Evolutionary conservation across 2,113 vertebrate genomes (phyloP), one percentile per base, ranked within the genome.

Genomic region (Ceyx melanurus): DNA sequence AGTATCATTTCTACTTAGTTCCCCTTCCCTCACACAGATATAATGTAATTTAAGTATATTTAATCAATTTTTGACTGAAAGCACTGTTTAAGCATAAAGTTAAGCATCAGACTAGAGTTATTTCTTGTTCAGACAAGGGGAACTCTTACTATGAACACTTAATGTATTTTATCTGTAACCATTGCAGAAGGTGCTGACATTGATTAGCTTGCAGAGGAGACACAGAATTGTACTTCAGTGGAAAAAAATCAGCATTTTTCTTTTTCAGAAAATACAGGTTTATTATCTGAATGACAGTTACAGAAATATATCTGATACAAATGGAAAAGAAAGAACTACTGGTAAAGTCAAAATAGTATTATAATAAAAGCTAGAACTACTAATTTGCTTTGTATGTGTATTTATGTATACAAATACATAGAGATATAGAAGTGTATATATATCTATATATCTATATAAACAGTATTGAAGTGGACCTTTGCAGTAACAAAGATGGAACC

Each of bases 121-220:
- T 84, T 94, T 94, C 88, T 90, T 92, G 83, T 78, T 82, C 90
- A 96, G 82, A 92, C 76, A 76, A 93, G 51, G 45, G 48, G 45
- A 95, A 82, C 67, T 87, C 75, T 73, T 91, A 89, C 87, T 80
- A 86, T 0, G 3, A 79, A 64, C 81, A 93, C 91, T 90, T 97
- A 95, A 95, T 16, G 5, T n/a, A 88, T 83, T 96, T 89, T 14
- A 84, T 89, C 35, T 72, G 50, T 70, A 45, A 78, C 42, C 76
- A 88, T 17, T 90, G 72, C 91, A 92, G 60, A 90, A 94, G 42
- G 66, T 92, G 65, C 81, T 96, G 88, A 81, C 92, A 92, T 88
- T 96, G 93, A 97, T 95, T 90, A 96, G 64, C 81, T 93, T 96
- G 76, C 81, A 97, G 81, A 93, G 56, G 28, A 96, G 76, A 50